Percentiles rank a stretch among this genome's conserved stretches.
These are phyloP conservation scores for Bellardia pandia DNA, from an alignment of 2,888 invertebrate genomes.

Conservation along the genomic window DNA sequence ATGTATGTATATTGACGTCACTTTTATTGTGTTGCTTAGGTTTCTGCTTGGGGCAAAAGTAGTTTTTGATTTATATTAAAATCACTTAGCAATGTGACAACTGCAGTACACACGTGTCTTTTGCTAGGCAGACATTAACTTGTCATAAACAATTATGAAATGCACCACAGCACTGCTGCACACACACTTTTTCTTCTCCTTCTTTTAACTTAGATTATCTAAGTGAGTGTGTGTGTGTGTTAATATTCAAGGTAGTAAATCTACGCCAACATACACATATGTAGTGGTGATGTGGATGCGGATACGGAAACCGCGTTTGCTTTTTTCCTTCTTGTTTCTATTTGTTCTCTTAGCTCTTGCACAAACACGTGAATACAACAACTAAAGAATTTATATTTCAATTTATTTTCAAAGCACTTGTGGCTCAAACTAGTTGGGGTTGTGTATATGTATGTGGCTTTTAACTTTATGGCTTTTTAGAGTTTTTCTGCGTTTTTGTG, in stretches of 20 bases:
- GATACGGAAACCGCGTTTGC: slow-evolving; percentile 19
- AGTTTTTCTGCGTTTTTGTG: neutral
- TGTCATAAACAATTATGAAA: slow-evolving; percentile 50
- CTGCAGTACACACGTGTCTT: slow-evolving; percentile 39
- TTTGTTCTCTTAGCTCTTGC: neutral
- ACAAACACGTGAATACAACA: neutral
- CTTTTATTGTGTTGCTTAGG: neutral
- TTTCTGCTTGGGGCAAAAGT: neutral
- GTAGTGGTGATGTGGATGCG: neutral
- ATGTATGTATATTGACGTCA: slow-evolving; percentile 2
- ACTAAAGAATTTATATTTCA: slow-evolving; percentile 1
- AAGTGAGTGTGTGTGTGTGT: neutral
- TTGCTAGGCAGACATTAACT: slow-evolving; percentile 35
- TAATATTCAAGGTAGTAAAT: neutral
- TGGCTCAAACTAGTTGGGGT: slow-evolving; percentile 18
- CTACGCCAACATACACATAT: neutral
- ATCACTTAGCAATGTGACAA: slow-evolving; percentile 39
- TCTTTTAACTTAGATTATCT: neutral
- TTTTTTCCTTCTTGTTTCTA: neutral
- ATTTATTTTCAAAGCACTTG: slow-evolving; percentile 8
- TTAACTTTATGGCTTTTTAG: slow-evolving; percentile 5
- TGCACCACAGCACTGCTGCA: slow-evolving; percentile 26
- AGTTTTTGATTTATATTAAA: slow-evolving; percentile 29
- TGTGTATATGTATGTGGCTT: slow-evolving; percentile 21
- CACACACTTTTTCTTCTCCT: neutral